phyloP scores from a whole-genome alignment of 1,140 invertebrate genomes.

The Zaprionus inermis region DNA sequence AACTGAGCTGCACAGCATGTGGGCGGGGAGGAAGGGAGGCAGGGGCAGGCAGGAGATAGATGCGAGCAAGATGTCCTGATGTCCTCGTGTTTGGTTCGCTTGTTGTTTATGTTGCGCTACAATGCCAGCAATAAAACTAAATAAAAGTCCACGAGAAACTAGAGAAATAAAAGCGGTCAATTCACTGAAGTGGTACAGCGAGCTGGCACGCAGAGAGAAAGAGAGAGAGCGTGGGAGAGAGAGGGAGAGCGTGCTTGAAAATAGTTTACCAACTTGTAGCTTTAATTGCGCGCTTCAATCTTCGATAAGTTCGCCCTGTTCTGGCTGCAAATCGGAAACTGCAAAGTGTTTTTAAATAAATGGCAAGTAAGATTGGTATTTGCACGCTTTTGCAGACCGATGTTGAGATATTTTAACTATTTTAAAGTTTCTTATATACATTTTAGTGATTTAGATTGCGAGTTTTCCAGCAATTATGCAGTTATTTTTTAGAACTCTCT shows the following conservation, averaged over 20 bases:
- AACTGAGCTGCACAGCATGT: slow-evolving; percentile 63
- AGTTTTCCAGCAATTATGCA: no score
- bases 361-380: not conserved
- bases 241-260: not conserved
- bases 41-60: no score
- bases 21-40: not conserved
- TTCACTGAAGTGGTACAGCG: slow-evolving; percentile 27
- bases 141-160: slow-evolving; percentile 18
- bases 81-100: slow-evolving; percentile 28
- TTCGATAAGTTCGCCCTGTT: not conserved
- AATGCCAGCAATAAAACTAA: slow-evolving; percentile 36
- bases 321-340: not conserved
- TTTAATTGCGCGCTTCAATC: slow-evolving; percentile 24
- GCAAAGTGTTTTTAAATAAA: slow-evolving; percentile 2
- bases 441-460: no score
- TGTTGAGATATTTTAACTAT: not conserved
- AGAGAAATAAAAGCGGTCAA: slow-evolving; percentile 31
- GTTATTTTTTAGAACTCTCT: no score
- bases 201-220: not conserved
- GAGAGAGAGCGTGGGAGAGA: not conserved
- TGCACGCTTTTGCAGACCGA: not conserved
- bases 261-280: slow-evolving; percentile 22
- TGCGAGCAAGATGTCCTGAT: slow-evolving; percentile 24
- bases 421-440: not conserved
- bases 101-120: slow-evolving; percentile 34